A percentile compares a stretch with the other conserved stretches of the same genome.
These are phyloP conservation scores for Pseudorhiza aurosa DNA, from an alignment of 30 jellyfish, hydroid and myxozoan genomes.

Conservation along the genomic window DNA sequence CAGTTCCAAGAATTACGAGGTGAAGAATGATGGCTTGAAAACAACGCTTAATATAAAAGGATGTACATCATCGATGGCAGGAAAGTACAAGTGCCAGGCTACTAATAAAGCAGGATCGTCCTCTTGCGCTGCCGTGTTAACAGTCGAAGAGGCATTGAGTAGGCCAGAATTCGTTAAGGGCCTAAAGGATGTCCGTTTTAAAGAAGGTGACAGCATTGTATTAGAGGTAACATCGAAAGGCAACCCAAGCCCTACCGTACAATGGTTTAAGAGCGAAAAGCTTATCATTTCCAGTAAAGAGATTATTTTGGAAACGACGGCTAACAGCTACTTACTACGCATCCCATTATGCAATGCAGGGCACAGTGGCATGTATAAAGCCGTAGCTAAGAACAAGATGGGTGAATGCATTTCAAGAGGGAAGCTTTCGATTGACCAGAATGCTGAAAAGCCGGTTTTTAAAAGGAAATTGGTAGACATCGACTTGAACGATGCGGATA, in stretches of 20 bases:
- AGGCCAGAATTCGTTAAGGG: conserved; percentile 78
- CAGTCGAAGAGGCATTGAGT: conserved; percentile 78
- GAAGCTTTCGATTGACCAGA: conserved; percentile 63
- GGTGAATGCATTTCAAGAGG: conserved; percentile 86
- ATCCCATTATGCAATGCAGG: conserved; percentile 36
- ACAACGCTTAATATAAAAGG: conserved; percentile 47
- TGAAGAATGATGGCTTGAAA: conserved; percentile 75
- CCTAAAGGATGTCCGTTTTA: conserved; percentile 29
- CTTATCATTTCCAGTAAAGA: conserved; percentile 9
- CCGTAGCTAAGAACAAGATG: conserved; percentile 72
- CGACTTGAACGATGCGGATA: conserved; percentile 50
- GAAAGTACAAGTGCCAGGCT: conserved; percentile 75
- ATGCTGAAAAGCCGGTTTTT: conserved; percentile 68
- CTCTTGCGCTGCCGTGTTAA: conserved; percentile 60
- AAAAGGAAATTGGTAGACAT: conserved; percentile 32
- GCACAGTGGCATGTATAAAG: conserved; percentile 73
- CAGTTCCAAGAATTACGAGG: conserved; percentile 39
- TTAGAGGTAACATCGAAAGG: conserved; percentile 75
- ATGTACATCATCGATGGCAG: conserved; percentile 53
- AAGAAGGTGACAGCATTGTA: conserved; percentile 62
- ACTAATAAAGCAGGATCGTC: conserved; percentile 77
- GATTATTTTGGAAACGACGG: conserved; percentile 12
- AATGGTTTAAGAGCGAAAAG: conserved; percentile 87
- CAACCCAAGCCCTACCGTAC: conserved; percentile 81
- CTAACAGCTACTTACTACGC: conserved; percentile 4